These are phyloP conservation scores for Esox lucius DNA, from an alignment of 2,797 vertebrate genomes.

Conservation along the genomic window DNA sequence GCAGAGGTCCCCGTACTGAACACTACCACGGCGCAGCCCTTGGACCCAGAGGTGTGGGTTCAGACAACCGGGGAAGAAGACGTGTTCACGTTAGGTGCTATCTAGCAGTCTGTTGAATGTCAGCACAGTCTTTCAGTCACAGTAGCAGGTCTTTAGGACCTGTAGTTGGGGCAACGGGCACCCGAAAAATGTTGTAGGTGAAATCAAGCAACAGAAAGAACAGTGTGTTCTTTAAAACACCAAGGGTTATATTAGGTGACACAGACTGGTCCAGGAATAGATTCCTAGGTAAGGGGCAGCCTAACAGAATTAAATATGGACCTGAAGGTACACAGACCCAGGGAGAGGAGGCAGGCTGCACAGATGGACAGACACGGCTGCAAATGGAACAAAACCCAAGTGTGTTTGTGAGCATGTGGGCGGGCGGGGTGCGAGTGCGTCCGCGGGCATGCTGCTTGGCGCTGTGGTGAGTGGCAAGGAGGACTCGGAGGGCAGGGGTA, in stretches of 20 bases:
- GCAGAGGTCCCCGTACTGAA: background rate
- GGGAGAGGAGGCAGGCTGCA: slow-evolving; percentile 36
- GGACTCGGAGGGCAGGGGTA: slow-evolving; percentile 70
- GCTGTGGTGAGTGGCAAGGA: slow-evolving; percentile 40
- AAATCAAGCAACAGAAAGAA: slow-evolving; percentile 72
- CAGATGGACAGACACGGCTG: slow-evolving; percentile 60
- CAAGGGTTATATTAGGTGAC: slow-evolving; percentile 45
- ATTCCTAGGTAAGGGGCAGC: slow-evolving; percentile 49
- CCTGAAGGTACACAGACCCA: slow-evolving; percentile 24
- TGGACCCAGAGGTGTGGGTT: background rate
- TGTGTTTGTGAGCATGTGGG: slow-evolving; percentile 29
- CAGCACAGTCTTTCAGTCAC: slow-evolving; percentile 62
- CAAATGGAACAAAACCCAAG: slow-evolving; percentile 69
- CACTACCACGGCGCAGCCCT: background rate
- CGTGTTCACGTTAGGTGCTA: slow-evolving; percentile 46
- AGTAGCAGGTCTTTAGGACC: slow-evolving; percentile 67
- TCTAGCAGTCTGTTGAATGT: slow-evolving; percentile 71
- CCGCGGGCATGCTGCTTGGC: slow-evolving; percentile 51
- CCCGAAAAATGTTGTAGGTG: slow-evolving; percentile 73
- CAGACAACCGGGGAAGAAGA: slow-evolving; percentile 34
- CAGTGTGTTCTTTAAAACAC: slow-evolving; percentile 64
- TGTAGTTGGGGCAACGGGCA: slow-evolving; percentile 67
- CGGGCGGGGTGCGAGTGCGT: background rate
- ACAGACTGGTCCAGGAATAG: slow-evolving; percentile 58
- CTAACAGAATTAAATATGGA: slow-evolving; percentile 63